These are phyloP conservation scores for Cryptotis parvus DNA, from an alignment of 2,113 vertebrate species.

Conservation along the genomic window DNA sequence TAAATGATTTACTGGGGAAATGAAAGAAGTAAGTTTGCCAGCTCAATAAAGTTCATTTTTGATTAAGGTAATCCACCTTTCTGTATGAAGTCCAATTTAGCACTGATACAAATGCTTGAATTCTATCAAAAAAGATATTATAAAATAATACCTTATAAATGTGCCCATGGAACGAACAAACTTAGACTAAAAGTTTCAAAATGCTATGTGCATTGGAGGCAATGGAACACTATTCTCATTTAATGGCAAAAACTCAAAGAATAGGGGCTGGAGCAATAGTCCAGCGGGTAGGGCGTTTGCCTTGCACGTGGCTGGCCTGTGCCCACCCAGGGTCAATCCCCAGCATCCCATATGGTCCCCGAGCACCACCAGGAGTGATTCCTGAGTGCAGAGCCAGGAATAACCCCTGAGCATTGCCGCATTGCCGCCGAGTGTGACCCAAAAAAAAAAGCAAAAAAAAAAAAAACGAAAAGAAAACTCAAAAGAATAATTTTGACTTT, in stretches of 20 bases:
- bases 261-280: background rate
- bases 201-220: background rate
- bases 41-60: constrained; percentile 60
- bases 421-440: too few relatives aligned
- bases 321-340: too few relatives aligned
- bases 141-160: constrained; percentile 38
- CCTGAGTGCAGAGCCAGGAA: too few relatives aligned
- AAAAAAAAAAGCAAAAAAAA: too few relatives aligned
- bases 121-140: constrained; percentile 53
- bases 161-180: background rate
- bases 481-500: background rate
- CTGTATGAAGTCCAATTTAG: constrained; percentile 55
- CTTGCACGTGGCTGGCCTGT: too few relatives aligned
- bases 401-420: too few relatives aligned
- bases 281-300: too few relatives aligned
- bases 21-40: constrained; percentile 56
- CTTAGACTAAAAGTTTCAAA: background rate
- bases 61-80: constrained; percentile 66
- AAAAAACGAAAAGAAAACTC: too few relatives aligned
- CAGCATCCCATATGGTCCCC: too few relatives aligned
- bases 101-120: constrained; percentile 15
- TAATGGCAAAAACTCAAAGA: background rate
- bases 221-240: background rate
- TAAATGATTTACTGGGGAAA: constrained; percentile 61
- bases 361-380: too few relatives aligned